Evolutionary conservation across 2,113 vertebrate species (phyloP).

Genomic region (Sphaerodactylus townsendi): DNA sequence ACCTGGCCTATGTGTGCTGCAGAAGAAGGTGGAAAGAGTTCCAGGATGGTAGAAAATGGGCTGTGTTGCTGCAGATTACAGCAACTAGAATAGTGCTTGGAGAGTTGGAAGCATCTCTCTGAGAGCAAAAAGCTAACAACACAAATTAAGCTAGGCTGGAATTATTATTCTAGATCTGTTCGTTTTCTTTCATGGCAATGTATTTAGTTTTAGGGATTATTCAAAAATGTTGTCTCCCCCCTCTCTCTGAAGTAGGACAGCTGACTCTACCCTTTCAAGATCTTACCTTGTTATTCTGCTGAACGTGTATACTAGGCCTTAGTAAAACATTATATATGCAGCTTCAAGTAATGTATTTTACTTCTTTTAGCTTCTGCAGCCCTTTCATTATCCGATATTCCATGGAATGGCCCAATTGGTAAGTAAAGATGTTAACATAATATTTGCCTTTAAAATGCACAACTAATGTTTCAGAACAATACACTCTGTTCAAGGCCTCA

Average conservation of each 20-base stretch:
- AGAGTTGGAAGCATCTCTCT: no score
- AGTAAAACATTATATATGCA: slow-evolving; percentile 8
- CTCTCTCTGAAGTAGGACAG: no score
- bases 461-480: not conserved
- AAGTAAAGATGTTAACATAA: slow-evolving; percentile 52
- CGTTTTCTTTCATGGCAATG: not conserved
- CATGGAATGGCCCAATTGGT: slow-evolving; percentile 97
- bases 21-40: slow-evolving; percentile 4
- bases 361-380: slow-evolving; percentile 87
- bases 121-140: no score
- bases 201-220: not conserved
- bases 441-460: not conserved
- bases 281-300: no score
- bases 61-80: not conserved
- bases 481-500: not conserved
- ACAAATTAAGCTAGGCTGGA: no score
- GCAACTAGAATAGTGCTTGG: no score
- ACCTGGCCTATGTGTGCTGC: no score
- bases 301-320: not conserved
- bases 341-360: not conserved
- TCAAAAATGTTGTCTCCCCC: no score
- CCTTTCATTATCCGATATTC: slow-evolving; percentile 94
- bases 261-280: no score
- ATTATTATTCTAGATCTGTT: no score
- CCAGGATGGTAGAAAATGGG: slow-evolving; percentile 4